phyloP scores from a whole-genome alignment of 23 tunicate species.

The Halocynthia roretzi region DNA sequence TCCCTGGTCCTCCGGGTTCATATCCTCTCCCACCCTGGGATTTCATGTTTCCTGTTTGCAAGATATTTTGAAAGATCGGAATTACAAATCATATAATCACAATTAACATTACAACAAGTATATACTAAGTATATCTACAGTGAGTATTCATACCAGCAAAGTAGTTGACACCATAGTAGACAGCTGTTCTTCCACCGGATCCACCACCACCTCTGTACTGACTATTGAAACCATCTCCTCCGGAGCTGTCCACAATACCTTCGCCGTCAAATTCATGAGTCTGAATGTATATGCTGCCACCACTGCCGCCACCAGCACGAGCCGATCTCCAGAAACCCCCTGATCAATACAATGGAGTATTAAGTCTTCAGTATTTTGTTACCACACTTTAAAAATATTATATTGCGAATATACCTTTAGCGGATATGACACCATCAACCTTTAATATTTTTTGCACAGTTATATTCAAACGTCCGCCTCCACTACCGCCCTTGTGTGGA shows the following conservation, averaged over 20 bases:
- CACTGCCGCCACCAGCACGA: slow-evolving; percentile 34
- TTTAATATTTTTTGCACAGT: slow-evolving; percentile 15
- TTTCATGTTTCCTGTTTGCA: slow-evolving; percentile 5
- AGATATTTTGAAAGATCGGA: not conserved
- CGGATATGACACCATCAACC: slow-evolving; percentile 12
- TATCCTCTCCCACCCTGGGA: slow-evolving; percentile 9
- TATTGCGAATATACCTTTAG: slow-evolving; percentile 1
- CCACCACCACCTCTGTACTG: slow-evolving; percentile 2
- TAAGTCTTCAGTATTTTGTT: no score
- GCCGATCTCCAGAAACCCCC: slow-evolving; percentile 27
- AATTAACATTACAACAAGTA: no score
- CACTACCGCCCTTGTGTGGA: slow-evolving; percentile 20
- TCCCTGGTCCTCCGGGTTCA: slow-evolving; percentile 23
- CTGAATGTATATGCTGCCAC: slow-evolving; percentile 21
- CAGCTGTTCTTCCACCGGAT: slow-evolving; percentile 23
- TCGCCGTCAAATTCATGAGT: slow-evolving; percentile 20
- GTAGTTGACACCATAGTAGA: slow-evolving; percentile 18
- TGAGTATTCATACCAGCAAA: slow-evolving; percentile 12
- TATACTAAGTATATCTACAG: no score
- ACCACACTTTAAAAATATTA: no score
- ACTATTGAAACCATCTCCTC: slow-evolving; percentile 17
- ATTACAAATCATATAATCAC: no score
- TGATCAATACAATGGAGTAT: not conserved
- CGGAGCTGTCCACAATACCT: slow-evolving; percentile 13
- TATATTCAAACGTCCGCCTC: slow-evolving; percentile 17